Conservation (phyloP, 2,113 vertebrate genomes). For the Dasypus novemcinctus region DNA sequence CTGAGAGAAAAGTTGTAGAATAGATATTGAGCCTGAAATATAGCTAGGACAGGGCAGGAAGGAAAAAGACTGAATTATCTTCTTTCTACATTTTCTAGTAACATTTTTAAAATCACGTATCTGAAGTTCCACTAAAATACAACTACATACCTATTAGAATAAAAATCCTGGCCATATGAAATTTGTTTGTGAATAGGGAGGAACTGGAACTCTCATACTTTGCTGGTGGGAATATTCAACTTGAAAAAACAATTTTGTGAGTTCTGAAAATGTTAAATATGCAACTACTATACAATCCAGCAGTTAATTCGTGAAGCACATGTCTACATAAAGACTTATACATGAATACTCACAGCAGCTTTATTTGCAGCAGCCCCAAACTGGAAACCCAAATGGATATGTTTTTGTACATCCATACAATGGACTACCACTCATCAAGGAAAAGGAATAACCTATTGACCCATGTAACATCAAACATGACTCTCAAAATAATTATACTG, state of each 20-base stretch:
- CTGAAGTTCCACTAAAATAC: background rate
- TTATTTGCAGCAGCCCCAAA: background rate
- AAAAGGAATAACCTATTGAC: background rate
- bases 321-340: background rate
- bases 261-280: background rate
- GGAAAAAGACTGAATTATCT: background rate
- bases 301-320: background rate
- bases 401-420: background rate
- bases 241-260: background rate
- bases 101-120: background rate
- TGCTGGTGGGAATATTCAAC: no score
- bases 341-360: background rate
- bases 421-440: background rate
- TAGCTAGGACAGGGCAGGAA: background rate
- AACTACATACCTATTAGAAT: background rate
- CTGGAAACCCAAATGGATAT: background rate
- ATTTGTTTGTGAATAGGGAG: background rate
- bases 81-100: background rate
- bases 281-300: background rate
- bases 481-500: background rate
- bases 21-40: background rate
- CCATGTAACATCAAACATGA: background rate
- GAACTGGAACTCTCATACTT: background rate
- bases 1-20: constrained; percentile 9
- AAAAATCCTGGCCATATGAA: background rate